A percentile compares a stretch with the other conserved stretches of the same genome.
Conservation (phyloP, 2,797 vertebrate genomes). For the Microchirus variegatus region DNA sequence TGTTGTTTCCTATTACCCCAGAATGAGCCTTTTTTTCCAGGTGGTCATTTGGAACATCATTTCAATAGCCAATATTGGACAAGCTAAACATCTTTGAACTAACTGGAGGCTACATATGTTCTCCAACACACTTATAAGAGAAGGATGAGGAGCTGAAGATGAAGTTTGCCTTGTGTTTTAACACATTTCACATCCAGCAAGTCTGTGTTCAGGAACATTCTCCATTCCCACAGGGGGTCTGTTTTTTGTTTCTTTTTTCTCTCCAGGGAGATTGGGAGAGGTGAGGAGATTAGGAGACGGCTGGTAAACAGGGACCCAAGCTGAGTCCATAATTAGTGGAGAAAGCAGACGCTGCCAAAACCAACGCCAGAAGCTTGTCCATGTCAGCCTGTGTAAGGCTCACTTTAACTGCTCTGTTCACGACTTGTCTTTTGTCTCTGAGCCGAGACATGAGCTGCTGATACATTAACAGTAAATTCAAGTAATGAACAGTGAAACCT, state of each 20-base stretch:
- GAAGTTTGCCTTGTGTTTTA: no score
- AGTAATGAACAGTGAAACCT: slow-evolving; percentile 29
- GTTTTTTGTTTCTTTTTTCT: background rate
- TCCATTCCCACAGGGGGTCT: slow-evolving; percentile 45
- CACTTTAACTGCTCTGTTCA: slow-evolving; percentile 32
- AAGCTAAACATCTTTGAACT: no score
- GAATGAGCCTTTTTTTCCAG: no score
- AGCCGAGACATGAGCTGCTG: slow-evolving; percentile 3
- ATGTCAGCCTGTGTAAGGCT: slow-evolving; percentile 60
- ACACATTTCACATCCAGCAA: no score
- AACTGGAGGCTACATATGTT: no score
- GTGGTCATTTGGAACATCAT: no score
- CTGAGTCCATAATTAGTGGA: slow-evolving; percentile 66
- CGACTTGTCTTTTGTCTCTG: slow-evolving; percentile 17
- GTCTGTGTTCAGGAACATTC: slow-evolving; percentile 61
- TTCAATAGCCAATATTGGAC: no score
- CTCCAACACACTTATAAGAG: no score
- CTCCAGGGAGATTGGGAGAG: slow-evolving; percentile 44
- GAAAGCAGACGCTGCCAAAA: slow-evolving; percentile 40
- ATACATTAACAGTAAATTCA: slow-evolving; percentile 13
- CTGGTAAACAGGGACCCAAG: slow-evolving; percentile 61
- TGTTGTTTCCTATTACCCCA: no score
- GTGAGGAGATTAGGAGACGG: slow-evolving; percentile 51
- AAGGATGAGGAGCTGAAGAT: no score
- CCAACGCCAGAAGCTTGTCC: slow-evolving; percentile 35